Percentiles rank a stretch among this genome's conserved stretches.
Conservation (phyloP, 2,113 vertebrate species). For the Edolisoma coerulescens region DNA sequence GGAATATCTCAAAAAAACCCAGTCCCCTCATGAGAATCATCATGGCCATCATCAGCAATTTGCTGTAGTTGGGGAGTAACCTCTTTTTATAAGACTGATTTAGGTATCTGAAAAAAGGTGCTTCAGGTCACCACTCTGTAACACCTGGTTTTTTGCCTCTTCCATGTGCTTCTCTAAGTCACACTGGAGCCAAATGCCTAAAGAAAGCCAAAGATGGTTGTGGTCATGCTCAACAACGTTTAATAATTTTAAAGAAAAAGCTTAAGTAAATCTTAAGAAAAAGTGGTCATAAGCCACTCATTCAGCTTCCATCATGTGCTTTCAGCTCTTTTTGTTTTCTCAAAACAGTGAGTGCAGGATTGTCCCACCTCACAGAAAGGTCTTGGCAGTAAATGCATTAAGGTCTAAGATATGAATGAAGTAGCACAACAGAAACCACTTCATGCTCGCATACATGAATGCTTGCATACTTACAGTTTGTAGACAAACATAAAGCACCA, state of each 20-base stretch:
- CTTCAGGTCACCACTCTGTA: background rate
- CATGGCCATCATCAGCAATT: background rate
- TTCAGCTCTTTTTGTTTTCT: background rate
- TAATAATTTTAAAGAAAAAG: background rate
- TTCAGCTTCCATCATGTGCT: background rate
- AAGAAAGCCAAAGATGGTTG: background rate
- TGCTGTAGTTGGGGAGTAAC: background rate
- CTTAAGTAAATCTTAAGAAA: background rate
- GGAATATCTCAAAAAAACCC: background rate
- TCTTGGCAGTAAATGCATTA: background rate
- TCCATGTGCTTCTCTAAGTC: background rate
- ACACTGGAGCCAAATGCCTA: background rate
- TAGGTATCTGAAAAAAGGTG: background rate
- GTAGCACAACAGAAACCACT: background rate
- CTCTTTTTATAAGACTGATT: background rate
- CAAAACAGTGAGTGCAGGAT: background rate
- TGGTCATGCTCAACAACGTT: background rate
- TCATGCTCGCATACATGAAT: background rate
- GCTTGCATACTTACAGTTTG: background rate
- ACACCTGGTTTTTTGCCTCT: background rate
- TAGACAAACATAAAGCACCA: background rate
- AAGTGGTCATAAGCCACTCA: background rate
- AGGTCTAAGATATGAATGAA: background rate
- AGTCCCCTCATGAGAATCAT: background rate
- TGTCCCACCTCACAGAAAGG: background rate